These are phyloP conservation scores for Sipha flava DNA, from an alignment of 1,140 invertebrate species.

Conservation along the genomic window DNA sequence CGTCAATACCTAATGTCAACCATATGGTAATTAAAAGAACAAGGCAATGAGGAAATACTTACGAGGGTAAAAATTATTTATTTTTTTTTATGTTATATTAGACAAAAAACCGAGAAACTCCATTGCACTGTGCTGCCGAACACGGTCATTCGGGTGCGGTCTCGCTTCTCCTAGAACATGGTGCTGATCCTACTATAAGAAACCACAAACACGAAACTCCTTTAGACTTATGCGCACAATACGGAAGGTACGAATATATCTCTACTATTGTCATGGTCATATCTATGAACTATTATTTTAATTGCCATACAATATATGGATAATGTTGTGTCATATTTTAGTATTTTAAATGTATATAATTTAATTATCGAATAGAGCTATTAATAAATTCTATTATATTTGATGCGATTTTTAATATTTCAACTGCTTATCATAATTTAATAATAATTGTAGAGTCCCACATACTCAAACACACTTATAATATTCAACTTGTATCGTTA, in stretches of 20 bases:
- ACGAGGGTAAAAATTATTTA: background rate
- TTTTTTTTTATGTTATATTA: slow-evolving; percentile 44
- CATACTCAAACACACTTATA: too few species aligned
- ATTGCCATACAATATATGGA: too few species aligned
- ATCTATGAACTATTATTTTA: background rate
- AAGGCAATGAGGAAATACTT: too few species aligned
- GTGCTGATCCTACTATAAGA: slow-evolving; percentile 80
- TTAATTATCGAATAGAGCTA: too few species aligned
- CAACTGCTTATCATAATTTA: too few species aligned
- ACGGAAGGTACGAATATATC: slow-evolving; percentile 56
- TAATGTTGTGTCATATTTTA: too few species aligned
- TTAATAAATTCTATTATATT: too few species aligned
- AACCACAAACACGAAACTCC: slow-evolving; percentile 85
- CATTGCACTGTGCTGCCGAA: slow-evolving; percentile 87
- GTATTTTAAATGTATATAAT: too few species aligned
- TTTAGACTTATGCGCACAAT: slow-evolving; percentile 87
- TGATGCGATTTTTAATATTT: too few species aligned
- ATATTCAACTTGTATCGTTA: too few species aligned
- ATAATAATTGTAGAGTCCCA: too few species aligned
- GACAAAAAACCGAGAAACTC: slow-evolving; percentile 89
- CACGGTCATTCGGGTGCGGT: slow-evolving; percentile 89
- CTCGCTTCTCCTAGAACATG: slow-evolving; percentile 69
- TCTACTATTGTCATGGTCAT: background rate
- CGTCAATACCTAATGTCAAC: slow-evolving; percentile 70
- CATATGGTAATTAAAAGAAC: slow-evolving; percentile 36